Base-by-base conservation (phyloP, 2,888 invertebrate genomes). In the Altica lythri region DNA sequence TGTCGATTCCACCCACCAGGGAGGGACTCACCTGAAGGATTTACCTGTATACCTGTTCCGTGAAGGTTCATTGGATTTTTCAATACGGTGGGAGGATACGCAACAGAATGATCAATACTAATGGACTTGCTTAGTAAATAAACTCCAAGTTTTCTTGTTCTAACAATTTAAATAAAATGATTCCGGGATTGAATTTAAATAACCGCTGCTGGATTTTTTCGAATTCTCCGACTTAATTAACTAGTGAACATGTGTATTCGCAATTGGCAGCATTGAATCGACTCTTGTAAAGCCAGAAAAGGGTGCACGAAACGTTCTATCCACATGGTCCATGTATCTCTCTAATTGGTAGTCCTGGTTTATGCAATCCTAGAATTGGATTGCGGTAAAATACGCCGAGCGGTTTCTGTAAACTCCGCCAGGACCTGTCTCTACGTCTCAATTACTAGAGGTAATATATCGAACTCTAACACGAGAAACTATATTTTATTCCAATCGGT, bases 281-380 rank as follows among this genome's bases (percentile, higher is more conserved):
- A 44, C 47, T 47, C 40, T 40, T 40, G 40, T 22, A 46, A 46
- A 53, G 44, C 22, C 19, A 10, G 18, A n/a, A 22, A 40, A 40
- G 40, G 40, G 40, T 5, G 38, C 18, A 30, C 30, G 12, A 18
- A 40, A 12, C 57, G 63, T 65, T 68, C 65, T 67, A 68, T 65
- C 63, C 65, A 64, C 64, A 62, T 52, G 63, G 68, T 70, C 71
- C 66, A 72, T 74, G 74, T 73, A 73, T 75, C 72, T 73, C 69
- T 66, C 72, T 75, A 75, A 75, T 74, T 75, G 73, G 72, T 68
- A 71, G 72, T 67, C 69, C 72, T 73, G 72, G 75, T 76, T 75
- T 75, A 75, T 75, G 74, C 74, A 75, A 69, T 72, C 72, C 72
- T 63, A 68, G 74, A 75, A 76, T 76, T 76, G 75, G 75, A 75